These are phyloP conservation scores for Pygoscelis antarcticus DNA, from an alignment of 2,113 vertebrate species.

Conservation along the genomic window DNA sequence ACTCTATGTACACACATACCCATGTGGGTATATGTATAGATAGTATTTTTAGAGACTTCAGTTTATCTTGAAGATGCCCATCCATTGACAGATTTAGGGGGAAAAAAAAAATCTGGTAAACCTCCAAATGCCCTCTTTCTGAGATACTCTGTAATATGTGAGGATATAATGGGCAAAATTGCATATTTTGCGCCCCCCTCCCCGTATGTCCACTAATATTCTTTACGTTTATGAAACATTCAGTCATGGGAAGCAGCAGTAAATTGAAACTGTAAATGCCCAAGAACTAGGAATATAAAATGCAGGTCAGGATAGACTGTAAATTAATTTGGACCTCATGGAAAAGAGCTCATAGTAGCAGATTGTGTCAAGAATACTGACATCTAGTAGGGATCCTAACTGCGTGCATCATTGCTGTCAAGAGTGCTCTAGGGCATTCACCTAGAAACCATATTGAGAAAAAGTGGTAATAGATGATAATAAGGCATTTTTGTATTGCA, in stretches of 20 bases:
- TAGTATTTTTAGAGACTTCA: background rate
- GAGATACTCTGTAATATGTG: background rate
- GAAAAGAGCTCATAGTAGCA: background rate
- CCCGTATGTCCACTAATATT: background rate
- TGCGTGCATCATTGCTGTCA: background rate
- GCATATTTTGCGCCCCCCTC: accelerated
- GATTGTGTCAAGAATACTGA: background rate
- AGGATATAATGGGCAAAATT: background rate
- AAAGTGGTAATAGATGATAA: background rate
- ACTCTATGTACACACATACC: background rate
- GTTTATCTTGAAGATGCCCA: background rate
- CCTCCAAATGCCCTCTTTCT: background rate
- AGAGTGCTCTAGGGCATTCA: background rate
- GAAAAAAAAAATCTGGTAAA: background rate
- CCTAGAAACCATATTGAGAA: background rate
- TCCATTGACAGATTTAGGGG: background rate
- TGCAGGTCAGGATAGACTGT: background rate
- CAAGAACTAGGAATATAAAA: background rate
- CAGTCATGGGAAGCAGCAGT: background rate
- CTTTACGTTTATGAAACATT: background rate
- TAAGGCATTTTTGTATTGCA: background rate
- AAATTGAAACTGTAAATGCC: background rate
- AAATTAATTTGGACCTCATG: background rate
- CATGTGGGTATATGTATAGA: background rate
- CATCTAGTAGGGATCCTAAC: background rate